Conservation (phyloP, 2,113 vertebrate genomes). For the Mastomys natalensis region DNA sequence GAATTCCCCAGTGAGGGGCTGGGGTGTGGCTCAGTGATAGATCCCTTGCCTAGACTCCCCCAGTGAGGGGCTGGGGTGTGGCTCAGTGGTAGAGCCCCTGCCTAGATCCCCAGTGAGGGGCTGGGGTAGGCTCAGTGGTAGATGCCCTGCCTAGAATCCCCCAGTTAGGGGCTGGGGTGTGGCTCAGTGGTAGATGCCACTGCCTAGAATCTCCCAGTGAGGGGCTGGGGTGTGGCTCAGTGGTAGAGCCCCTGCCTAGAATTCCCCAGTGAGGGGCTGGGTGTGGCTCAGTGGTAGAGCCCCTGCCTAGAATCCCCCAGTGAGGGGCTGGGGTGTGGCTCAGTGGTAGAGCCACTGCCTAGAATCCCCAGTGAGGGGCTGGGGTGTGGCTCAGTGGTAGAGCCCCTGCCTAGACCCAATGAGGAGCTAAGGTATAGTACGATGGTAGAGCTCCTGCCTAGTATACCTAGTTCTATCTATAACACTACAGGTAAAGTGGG, state of each 20-base stretch:
- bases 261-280: background rate
- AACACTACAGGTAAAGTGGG: background rate
- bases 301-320: background rate
- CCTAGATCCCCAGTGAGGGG: background rate
- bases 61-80: background rate
- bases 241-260: background rate
- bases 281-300: background rate
- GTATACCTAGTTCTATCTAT: background rate
- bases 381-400: background rate
- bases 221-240: background rate
- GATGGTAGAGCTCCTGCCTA: background rate
- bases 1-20: background rate
- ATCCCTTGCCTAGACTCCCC: background rate
- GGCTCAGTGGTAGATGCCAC: background rate
- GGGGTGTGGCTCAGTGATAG: background rate
- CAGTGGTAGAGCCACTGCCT: background rate
- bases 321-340: background rate
- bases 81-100: background rate
- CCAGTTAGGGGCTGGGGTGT: background rate
- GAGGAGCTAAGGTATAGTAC: no score
- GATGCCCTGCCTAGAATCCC: background rate
- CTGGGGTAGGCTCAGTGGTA: background rate
- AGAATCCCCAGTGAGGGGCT: background rate
- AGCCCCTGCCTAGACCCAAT: background rate
- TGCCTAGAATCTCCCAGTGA: background rate